phyloP scores from a whole-genome alignment of 2,888 invertebrate species.

The Lycophotia porphyrea region DNA sequence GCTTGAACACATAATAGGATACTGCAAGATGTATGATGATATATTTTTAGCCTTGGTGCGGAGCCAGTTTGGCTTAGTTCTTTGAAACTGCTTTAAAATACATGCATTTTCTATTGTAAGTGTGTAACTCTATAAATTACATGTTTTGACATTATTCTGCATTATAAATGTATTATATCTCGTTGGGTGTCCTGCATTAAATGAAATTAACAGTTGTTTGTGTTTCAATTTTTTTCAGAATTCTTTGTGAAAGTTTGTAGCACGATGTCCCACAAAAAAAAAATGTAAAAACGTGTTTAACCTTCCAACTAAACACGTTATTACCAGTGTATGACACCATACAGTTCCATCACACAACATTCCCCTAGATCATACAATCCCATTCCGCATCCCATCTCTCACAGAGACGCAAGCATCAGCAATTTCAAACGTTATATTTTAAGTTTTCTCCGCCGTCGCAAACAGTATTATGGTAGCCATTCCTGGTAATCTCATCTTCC shows the following conservation, averaged over 20 bases:
- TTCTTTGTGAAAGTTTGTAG: background rate
- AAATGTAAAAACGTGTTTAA: background rate
- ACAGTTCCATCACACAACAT: constrained; percentile 1
- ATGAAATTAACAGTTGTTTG: background rate
- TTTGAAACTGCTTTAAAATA: constrained; percentile 27
- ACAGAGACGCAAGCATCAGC: constrained; percentile 40
- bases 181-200: background rate
- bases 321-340: background rate
- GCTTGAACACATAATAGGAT: constrained; percentile 42
- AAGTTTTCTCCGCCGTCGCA: constrained; percentile 64
- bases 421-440: constrained; percentile 64
- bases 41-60: constrained; percentile 25
- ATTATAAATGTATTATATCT: background rate
- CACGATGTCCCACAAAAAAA: background rate
- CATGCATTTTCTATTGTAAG: constrained; percentile 20
- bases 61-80: constrained; percentile 22
- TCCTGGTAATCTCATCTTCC: constrained; percentile 79
- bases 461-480: constrained; percentile 73
- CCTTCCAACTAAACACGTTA: background rate
- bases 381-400: constrained; percentile 34
- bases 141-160: constrained; percentile 15
- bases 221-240: background rate
- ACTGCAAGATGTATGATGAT: constrained; percentile 41
- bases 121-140: constrained; percentile 16
- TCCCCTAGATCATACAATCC: constrained; percentile 23